Base-by-base conservation (phyloP, 2,888 invertebrate species). In the Matsumyia berberina region DNA sequence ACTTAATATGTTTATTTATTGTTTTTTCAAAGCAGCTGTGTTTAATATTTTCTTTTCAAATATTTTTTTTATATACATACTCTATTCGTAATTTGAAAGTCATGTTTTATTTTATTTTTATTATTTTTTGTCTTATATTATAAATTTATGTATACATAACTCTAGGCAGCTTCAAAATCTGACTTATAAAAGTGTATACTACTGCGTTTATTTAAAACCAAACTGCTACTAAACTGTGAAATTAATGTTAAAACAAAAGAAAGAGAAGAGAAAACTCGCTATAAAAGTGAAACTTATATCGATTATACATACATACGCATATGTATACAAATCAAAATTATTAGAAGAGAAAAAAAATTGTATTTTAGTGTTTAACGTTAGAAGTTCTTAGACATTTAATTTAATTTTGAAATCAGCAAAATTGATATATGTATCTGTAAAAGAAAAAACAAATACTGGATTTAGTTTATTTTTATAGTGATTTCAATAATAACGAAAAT, bases 1-100 rank as follows among this genome's bases (percentile, higher is more conserved):
- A 83, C 66, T 73, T 74, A 79, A 58, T 74, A 57, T 73, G 57
- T 79, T 83, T 69, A 83, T 83, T 83, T 83, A 78, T 83, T 33
- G 33, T 60, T 77, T 60, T 83, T 83, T 73, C 82, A 83, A 79
- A 83, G 78, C 72, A 79, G 67, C 79, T 83, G 79, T 83, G 79
- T 79, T 83, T 77, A 53, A 46, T 46, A 33, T 29, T 49, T 62
- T 57, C 39, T 24, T 37, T 49, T 55, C 11, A 60, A 60, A 62
- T 37, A 46, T 33, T 35, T 51, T 44, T 42, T 31, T 29, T 55
- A 17, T 79, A 35, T 53, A 60, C 60, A 33, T 55, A 73, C 8
- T 53, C 31, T 67, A 58, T 15, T 60, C 24, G 49, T 73, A 80
- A 60, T 53, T 66, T 76, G 37, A 83, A 83, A 83, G 83, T 78